Evolutionary conservation across 1,140 invertebrate species (phyloP).

Genomic region (Tetraneura akinire): DNA sequence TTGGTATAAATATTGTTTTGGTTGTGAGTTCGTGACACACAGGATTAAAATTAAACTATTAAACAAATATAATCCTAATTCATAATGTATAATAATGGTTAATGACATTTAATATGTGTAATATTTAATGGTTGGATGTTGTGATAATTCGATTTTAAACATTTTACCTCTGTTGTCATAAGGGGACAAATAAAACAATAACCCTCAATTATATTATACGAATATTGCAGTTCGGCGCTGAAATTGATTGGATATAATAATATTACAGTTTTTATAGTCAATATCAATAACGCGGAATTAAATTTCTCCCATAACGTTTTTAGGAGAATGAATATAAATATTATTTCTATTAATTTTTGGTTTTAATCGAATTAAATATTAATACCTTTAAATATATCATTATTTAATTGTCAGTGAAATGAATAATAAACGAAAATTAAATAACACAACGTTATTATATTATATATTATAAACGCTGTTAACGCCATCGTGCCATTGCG

Average conservation of each 20-base stretch:
- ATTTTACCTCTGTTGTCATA: conserved; percentile 24
- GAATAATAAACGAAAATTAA: too few species aligned
- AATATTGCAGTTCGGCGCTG: not conserved
- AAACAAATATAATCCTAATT: not conserved
- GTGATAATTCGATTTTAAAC: conserved; percentile 22
- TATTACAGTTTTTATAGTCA: not conserved
- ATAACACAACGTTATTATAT: too few species aligned
- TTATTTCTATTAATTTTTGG: not conserved
- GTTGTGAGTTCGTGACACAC: not conserved
- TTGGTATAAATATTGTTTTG: not conserved
- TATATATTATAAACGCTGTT: too few species aligned
- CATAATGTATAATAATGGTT: not conserved
- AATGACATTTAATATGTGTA: conserved; percentile 11
- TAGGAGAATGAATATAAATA: not conserved
- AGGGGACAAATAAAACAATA: conserved; percentile 7
- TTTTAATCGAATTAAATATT: conserved; percentile 8
- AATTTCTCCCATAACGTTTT: conserved; percentile 16
- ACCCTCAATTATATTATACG: not conserved
- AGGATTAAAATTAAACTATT: not conserved
- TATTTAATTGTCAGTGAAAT: too few species aligned
- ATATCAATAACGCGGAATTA: conserved; percentile 5
- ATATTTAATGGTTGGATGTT: conserved; percentile 20
- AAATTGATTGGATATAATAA: not conserved
- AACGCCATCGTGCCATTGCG: too few species aligned
- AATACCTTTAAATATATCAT: not conserved